Evolutionary conservation across 2,113 vertebrate species (phyloP).

Genomic region (Oreochromis aureus): DNA sequence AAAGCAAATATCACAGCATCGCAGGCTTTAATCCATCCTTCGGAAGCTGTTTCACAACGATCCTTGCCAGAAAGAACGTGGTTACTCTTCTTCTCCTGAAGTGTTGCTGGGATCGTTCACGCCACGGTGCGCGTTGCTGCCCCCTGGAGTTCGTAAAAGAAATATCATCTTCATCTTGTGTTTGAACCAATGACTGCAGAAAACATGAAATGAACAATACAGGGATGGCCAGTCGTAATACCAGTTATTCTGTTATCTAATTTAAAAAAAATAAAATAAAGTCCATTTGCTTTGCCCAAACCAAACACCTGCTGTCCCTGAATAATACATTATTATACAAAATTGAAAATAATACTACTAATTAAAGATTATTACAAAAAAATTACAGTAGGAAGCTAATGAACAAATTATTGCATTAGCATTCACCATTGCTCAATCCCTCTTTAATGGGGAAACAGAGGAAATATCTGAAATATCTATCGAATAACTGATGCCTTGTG

Average conservation of each 20-base stretch:
- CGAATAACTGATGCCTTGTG: neutral
- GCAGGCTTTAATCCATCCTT: neutral
- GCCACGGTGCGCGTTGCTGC: neutral
- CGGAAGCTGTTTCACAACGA: neutral
- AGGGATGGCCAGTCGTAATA: neutral
- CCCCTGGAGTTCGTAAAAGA: neutral
- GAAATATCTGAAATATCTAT: neutral
- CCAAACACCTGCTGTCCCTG: neutral
- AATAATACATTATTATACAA: neutral
- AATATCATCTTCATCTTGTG: neutral
- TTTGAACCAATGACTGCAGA: neutral
- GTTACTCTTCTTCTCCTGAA: neutral
- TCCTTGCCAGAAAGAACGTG: neutral
- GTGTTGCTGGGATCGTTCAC: neutral
- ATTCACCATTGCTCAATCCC: neutral
- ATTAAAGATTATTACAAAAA: neutral
- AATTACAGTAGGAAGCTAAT: neutral
- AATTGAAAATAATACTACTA: neutral
- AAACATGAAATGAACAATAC: neutral
- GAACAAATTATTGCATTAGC: neutral
- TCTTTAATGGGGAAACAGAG: neutral
- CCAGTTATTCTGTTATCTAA: neutral
- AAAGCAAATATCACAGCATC: neutral
- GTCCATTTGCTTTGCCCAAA: neutral
- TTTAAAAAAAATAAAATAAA: rapidly evolving